Conservation (phyloP, 2,888 invertebrate species). For the Phortica magna region DNA sequence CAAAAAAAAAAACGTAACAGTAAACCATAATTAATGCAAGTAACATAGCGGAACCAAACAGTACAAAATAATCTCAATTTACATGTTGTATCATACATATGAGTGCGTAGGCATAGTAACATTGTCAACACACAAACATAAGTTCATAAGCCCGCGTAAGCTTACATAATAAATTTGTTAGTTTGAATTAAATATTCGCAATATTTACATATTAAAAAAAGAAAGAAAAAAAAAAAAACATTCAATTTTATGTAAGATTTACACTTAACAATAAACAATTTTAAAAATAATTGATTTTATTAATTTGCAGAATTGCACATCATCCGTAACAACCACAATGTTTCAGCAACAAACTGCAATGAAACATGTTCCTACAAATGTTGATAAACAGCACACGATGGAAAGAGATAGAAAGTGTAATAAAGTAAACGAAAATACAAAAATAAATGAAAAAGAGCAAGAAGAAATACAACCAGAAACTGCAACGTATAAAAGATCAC, state of each 20-base stretch:
- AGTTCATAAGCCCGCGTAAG: not conserved
- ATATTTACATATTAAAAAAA: not conserved
- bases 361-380: conserved; percentile 31
- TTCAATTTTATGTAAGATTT: not conserved
- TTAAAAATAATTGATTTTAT: not conserved
- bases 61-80: conserved; percentile 47
- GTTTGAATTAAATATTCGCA: not conserved
- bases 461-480: conserved; percentile 41
- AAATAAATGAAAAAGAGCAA: not conserved
- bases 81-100: not conserved
- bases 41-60: conserved; percentile 68
- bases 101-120: not conserved
- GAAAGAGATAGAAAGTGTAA: conserved; percentile 11
- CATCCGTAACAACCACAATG: conserved; percentile 31
- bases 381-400: conserved; percentile 12
- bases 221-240: not conserved
- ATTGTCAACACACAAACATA: not conserved
- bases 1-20: conserved; percentile 51
- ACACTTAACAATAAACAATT: not conserved
- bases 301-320: conserved; percentile 40
- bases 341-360: conserved; percentile 29
- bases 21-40: conserved; percentile 74
- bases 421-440: conserved; percentile 7
- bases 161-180: not conserved
- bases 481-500: conserved; percentile 65